Base-by-base conservation (phyloP, 2,888 invertebrate species). In the Drosophila mayaguana region DNA sequence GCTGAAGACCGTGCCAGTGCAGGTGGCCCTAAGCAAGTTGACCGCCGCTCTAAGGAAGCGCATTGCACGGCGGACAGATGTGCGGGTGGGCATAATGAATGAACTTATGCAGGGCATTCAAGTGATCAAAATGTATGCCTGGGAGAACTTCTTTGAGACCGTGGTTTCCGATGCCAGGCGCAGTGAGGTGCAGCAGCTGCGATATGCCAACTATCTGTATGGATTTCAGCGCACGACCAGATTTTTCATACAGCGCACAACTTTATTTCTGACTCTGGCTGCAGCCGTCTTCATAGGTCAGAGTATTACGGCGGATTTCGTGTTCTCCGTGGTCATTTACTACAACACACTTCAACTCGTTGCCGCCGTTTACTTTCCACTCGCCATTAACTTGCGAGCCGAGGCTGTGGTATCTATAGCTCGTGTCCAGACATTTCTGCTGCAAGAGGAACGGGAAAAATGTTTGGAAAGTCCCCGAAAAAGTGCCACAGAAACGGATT, bases 101-200 rank as follows among this genome's bases (percentile, higher is more conserved):
- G 99, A 99, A 94, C 96, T 99, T 77, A 96, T 99, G 76, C 95
- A 95, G 63, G 98, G 98, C 56, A 98, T 99, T 93, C 96, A 98
- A 94, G 97, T 98, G 3, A 97, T 98, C 79, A 98, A 98, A 94
- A 98, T 98, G 98, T 98, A 98, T 91, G 97, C 98, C 4, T 98
- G 98, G 97, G 98, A 98, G 92, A 96, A 95, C 80, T 97, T 98
- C 0, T 98, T 98, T 91, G 96, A 96, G 70, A 94, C 95, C 73
- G 94, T 98, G 16, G 96, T 98, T 2, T 95, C 95, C 9, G 92
- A 95, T 55, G 96, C 97, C 2, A 93, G 98, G 86, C 95, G 94
- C 93, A 95, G 94, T 83, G 96, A 95, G 86, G 94, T 95, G 75
- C 93, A 94, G 53, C 94, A 94, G 84, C 94, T 95, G 77, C 94